Base-by-base conservation (phyloP, 1,140 invertebrate species). In the Ceratoteleas bidentatus region DNA sequence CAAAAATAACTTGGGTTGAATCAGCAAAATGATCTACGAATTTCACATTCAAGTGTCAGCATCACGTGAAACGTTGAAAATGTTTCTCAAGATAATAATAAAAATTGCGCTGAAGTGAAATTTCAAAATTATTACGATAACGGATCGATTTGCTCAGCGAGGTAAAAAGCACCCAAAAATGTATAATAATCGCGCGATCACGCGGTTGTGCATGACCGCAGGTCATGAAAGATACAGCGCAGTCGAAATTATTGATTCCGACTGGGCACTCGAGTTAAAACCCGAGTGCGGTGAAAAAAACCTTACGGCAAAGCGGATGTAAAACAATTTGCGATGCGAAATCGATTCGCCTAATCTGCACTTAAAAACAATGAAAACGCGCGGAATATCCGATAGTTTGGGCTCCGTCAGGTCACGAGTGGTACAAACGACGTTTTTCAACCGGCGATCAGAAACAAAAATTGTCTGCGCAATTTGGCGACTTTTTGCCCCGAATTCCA, bases 301-400 rank as follows among this genome's bases (percentile, higher is more conserved):
- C 38, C 45, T 43, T 24, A 5, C 34, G 45, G 7, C 10, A 38
- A 52, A 60, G 36, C 47, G 56, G 14, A 70, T 70, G 56, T 50
- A 52, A 70, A 70, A 60, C 47, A 53, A 70, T 52, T 60, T n/a
- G n/a, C n/a, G n/a, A n/a, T n/a, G n/a, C n/a, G n/a, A 70, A 60
- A 70, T 70, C 56, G 66, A 70, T 60, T 60, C 36, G 45, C 11
- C 43, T 60, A 60, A 70, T 72, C 57, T 34, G 24, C n/a, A 47
- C 16, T 61, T 34, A 36, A 68, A 61, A 72, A 61, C 16, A 60
- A 50, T 49, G 43, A 47, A 45, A 56, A 45, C 11, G 53, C 32
- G 11, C n/a, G 13, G 13, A 45, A 56, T 47, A 45, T 11, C 49
- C 16, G 34, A 16, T 40, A 47, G 14, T 57, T 57, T 57, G 6